Evolutionary conservation across 2,888 invertebrate genomes (phyloP).

Genomic region (Sinhomidia bicolor): DNA sequence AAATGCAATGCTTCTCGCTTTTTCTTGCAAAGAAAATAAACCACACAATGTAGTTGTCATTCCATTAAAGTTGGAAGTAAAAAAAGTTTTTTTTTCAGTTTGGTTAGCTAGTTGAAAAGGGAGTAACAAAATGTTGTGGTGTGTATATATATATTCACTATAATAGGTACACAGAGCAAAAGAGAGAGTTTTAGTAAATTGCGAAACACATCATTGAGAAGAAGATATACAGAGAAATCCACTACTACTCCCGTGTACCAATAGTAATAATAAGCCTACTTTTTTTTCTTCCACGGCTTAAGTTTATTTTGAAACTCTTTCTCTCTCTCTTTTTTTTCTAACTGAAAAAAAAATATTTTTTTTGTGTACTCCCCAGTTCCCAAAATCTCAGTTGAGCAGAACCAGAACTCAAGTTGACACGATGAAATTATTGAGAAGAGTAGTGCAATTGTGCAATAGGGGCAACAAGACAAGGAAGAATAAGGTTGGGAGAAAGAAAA

Average conservation of each 20-base stretch:
- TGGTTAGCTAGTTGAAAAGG: background rate
- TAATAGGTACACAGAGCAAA: constrained; percentile 14
- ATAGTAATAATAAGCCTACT: constrained; percentile 17
- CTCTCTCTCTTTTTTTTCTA: too few species aligned
- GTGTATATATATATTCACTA: too few species aligned
- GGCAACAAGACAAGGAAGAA: constrained; percentile 23
- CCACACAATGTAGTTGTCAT: constrained; percentile 52
- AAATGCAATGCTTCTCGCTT: constrained; percentile 36
- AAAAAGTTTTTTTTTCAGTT: constrained; percentile 22
- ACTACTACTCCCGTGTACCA: background rate
- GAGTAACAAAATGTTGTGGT: too few species aligned
- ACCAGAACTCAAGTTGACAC: background rate
- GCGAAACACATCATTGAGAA: constrained; percentile 36
- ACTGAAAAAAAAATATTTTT: constrained; percentile 42
- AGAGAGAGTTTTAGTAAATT: constrained; percentile 22
- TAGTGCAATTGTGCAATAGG: constrained; percentile 45
- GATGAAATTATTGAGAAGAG: background rate
- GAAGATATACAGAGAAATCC: background rate
- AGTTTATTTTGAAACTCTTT: constrained; percentile 40
- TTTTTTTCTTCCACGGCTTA: background rate
- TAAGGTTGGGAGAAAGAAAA: too few species aligned
- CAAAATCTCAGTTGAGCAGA: constrained; percentile 37
- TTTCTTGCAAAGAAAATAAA: constrained; percentile 27
- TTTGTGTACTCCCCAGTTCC: constrained; percentile 27
- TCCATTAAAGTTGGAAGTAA: constrained; percentile 53